Evolutionary conservation across 2,113 vertebrate species (phyloP), one percentile per base, ranked within the genome.

Genomic region (Triplophysa rosa): DNA sequence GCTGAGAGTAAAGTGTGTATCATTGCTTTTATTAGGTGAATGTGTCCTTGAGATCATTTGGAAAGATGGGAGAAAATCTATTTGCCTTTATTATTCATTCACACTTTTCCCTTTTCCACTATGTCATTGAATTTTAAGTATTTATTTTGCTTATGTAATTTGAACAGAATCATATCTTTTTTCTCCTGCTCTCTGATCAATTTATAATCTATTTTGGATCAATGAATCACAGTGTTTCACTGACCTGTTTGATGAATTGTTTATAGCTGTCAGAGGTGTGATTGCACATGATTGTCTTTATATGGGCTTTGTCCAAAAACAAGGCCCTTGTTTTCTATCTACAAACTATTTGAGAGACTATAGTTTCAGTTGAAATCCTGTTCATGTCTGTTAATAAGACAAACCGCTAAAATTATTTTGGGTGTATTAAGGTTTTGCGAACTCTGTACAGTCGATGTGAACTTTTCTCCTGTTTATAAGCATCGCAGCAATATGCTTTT

Each of bases 161-260:
- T 67, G 63, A 47, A 58, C 69, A 58, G 16, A 19, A n/a, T 76
- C 56, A 74, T 52, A 79, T 73, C 62, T 23, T 23, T 59, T 33
- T 69, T 80, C 71, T 62, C 59, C 77, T 65, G 65, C 67, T 24
- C 45, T 83, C n/a, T 19, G 62, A 63, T 78, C 40, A 42, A n/a
- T 67, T 78, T 83, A 52, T 77, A 37, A 66, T 80, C 79, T 59
- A 49, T 80, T 83, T 83, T 80, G 54, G 56, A 79, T 62, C 47
- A 52, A 62, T 42, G 76, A 47, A 61, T 80, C 77, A 47, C 75
- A 73, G 65, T 33, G 64, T 33, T 58, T 49, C 65, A 76, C 69
- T 42, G 21, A 73, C 40, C 29, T 73, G 71, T 62, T 33, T 23
- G 62, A 42, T 66, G 69, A 74, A 69, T 80, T 5, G 47, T 77